Base-by-base conservation (phyloP, 1,140 invertebrate genomes). In the Anagrus nilaparvatae region DNA sequence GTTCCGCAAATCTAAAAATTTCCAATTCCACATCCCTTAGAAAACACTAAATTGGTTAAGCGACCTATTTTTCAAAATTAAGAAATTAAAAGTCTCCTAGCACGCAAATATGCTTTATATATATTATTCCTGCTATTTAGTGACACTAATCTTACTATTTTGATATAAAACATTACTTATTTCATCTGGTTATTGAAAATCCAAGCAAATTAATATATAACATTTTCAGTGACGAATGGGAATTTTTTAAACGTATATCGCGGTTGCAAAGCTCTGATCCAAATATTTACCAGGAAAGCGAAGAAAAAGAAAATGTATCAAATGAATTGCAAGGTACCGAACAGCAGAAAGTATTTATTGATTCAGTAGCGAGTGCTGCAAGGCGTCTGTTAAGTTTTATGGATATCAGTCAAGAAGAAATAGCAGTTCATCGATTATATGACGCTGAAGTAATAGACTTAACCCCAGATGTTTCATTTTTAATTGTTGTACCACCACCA, bases 401-500 rank as follows among this genome's bases (percentile, higher is more conserved):
- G 82, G 82, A 87, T 43, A 80, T 89, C 32, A 74, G 69, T 13
- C 54, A 65, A 5, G 77, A 86, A 19, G 77, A 81, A 38, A 77
- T 79, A 4, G 55, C 74, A 10, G 68, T 70, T 49, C 82, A 87
- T 66, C 74, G 92, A 47, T 65, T 96, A 14, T 97, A 94, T 63
- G 87, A 93, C 52, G 71, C 82, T 6, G 92, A 97, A 70, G 84
- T 97, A 1, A 81, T 97, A 32, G 92, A 97, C 63, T 67, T 95
- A 2, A 89, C 81, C 49, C 70, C 71, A 32, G 84, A 93, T 43
- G 87, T 96, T 16, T 88, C 89, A 18, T 84, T 97, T 44, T 70
- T 97, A 1, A 79, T 97, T 42, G 71, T 94, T 5, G 83, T 94
- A 45, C 93, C 93, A 0, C 83, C 90, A 0, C 79, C 84, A 0